Evolutionary conservation across 1,140 invertebrate genomes (phyloP).

Genomic region (Scaptodrosophila lebanonensis): DNA sequence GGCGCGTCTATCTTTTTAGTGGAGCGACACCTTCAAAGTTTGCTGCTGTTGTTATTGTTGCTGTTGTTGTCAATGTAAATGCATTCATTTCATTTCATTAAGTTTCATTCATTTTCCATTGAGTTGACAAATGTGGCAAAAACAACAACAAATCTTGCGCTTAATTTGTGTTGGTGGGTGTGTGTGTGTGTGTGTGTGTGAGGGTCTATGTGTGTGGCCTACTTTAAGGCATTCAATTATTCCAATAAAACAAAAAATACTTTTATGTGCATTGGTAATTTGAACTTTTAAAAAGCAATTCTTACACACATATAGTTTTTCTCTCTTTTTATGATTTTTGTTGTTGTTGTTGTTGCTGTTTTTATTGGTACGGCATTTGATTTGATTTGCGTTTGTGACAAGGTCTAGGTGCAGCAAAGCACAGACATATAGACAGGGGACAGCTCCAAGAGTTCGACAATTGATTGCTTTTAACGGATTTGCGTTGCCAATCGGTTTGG

Average conservation of each 20-base stretch:
- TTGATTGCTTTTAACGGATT: slow-evolving; percentile 36
- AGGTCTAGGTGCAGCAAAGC: slow-evolving; percentile 64
- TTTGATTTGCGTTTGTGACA: slow-evolving; percentile 53
- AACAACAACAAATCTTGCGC: slow-evolving; percentile 26
- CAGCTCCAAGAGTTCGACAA: slow-evolving; percentile 47
- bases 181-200: slow-evolving; percentile 2
- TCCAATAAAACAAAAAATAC: neutral
- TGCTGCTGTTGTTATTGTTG: too few species aligned
- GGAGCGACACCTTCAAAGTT: too few species aligned
- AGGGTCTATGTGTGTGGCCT: slow-evolving; percentile 47
- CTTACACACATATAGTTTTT: neutral
- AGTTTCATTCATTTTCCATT: slow-evolving; percentile 68
- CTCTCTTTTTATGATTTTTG: slow-evolving; percentile 37
- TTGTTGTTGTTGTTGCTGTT: slow-evolving; percentile 60
- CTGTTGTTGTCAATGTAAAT: too few species aligned
- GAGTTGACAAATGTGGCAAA: slow-evolving; percentile 66
- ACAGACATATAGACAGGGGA: slow-evolving; percentile 12
- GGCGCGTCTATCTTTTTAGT: too few species aligned
- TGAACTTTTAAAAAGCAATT: slow-evolving; percentile 10
- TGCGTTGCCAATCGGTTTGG: slow-evolving; percentile 43
- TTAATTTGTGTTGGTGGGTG: too few species aligned
- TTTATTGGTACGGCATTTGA: slow-evolving; percentile 42
- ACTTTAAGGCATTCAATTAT: slow-evolving; percentile 66
- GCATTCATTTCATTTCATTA: slow-evolving; percentile 39
- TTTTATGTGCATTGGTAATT: slow-evolving; percentile 34